These are phyloP conservation scores for Epinephelus moara DNA, from an alignment of 2,113 vertebrate genomes.

Conservation along the genomic window DNA sequence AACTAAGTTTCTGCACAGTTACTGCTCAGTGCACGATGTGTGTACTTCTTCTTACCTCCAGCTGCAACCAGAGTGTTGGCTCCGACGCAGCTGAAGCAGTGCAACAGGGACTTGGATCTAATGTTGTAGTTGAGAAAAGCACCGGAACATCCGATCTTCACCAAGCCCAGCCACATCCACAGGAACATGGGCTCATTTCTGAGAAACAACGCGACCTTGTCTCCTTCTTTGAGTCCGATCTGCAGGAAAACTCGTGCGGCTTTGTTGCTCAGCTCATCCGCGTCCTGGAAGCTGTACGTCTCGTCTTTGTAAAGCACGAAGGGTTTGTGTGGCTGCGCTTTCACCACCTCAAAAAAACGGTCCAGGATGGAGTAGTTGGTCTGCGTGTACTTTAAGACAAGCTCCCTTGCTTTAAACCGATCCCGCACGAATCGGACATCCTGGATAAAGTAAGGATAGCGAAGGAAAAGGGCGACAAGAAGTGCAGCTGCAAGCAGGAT, in stretches of 20 bases:
- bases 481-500: neutral
- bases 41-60: conserved; percentile 62
- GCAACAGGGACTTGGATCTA: conserved; percentile 82
- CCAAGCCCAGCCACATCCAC: conserved; percentile 82
- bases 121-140: conserved; percentile 85
- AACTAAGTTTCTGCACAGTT: too few species aligned
- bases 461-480: neutral
- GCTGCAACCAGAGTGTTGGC: conserved; percentile 78
- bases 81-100: conserved; percentile 81
- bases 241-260: conserved; percentile 65
- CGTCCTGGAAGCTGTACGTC: conserved; percentile 77
- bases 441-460: conserved; percentile 64
- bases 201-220: conserved; percentile 82
- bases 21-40: too few species aligned
- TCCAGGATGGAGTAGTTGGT: conserved; percentile 74
- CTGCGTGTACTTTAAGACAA: neutral
- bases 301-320: conserved; percentile 78
- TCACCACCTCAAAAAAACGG: conserved; percentile 71
- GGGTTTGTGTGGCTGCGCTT: conserved; percentile 72
- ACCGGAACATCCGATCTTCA: conserved; percentile 82
- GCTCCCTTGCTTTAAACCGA: fast-evolving
- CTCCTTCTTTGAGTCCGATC: conserved; percentile 52
- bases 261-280: conserved; percentile 79
- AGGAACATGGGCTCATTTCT: conserved; percentile 81
- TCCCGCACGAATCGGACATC: conserved; percentile 46